Base-by-base conservation (phyloP, 2,888 invertebrate genomes). In the Eugnorisma glareosa region DNA sequence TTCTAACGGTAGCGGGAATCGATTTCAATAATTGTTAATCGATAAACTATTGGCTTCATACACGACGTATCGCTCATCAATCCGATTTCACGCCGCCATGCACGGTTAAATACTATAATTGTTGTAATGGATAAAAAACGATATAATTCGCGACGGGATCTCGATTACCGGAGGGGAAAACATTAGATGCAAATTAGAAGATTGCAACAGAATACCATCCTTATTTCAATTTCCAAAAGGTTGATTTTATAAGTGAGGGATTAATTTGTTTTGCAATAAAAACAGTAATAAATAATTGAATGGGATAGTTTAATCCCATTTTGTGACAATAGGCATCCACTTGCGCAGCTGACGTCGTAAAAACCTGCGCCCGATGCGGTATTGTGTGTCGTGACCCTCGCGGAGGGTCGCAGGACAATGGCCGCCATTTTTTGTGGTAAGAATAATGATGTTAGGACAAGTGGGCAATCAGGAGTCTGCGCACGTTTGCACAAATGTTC, bases 291-390 rank as follows among this genome's bases (percentile, higher is more conserved):
- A 90, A 90, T 90, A 90, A 90, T 90, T 89, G 87, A 89, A 86
- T 87, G 81, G 83, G 88, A 90, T 89, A 89, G 86, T 90, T 92
- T 94, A 94, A 94, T 94, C 93, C 91, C 89, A 92, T 94, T 94
- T 90, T 91, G 88, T 86, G 85, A 95, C 94, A 95, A 95, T 93
- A 84, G 90, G 54, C 31, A 86, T 88, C 90, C 95, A 95, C 96
- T 96, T 95, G 95, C 89, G 94, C 96, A 96, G 96, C 96, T 96
- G 96, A 94, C 95, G 86, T 79, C 85, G 91, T 91, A 94, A 94
- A 95, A 94, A 93, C 90, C 89, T 86, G 91, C 87, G 86, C 86
- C 86, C 86, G 74, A 76, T 78, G 85, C 76, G 71, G 76, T 82
- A 87, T 89, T 89, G 88, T 88, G 74, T 18, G 40, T 24, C 21